Percentiles rank a stretch among this genome's conserved stretches.
Conservation (phyloP, 2,797 vertebrate species). For the Pseudotriccus pelzelni region DNA sequence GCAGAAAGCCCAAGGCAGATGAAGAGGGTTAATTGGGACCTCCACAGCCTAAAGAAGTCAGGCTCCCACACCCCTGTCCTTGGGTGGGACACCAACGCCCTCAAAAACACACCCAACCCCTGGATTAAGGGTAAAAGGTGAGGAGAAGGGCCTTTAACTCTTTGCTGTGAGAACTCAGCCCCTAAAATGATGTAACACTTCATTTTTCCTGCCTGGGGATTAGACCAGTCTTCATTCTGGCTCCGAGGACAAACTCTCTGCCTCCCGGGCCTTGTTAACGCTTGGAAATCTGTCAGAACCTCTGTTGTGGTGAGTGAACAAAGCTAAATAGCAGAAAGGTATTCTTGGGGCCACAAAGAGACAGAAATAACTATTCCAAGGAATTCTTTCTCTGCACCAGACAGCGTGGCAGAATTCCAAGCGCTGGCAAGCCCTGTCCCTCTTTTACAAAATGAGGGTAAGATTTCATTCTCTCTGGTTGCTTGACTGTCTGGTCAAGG, state of each 20-base stretch:
- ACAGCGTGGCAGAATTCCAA: not conserved
- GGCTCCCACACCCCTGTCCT: not conserved
- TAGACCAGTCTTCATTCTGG: not conserved
- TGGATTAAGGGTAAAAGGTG: not conserved
- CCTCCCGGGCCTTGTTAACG: constrained; percentile 7
- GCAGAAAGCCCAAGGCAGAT: not conserved
- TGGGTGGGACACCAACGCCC: not conserved
- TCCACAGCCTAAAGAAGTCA: not conserved
- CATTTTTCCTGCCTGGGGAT: not conserved
- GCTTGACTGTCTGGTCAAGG: not conserved
- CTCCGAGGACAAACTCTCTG: not conserved
- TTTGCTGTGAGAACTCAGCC: not conserved
- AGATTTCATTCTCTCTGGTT: not conserved
- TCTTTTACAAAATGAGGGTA: not conserved
- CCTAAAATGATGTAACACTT: not conserved
- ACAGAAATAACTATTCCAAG: constrained; percentile 7
- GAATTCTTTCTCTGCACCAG: not conserved
- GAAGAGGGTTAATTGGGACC: not conserved
- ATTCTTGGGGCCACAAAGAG: constrained; percentile 1
- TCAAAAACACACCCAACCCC: not conserved
- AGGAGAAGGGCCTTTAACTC: not conserved
- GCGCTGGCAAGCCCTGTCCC: not conserved
- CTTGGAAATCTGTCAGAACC: constrained; percentile 34
- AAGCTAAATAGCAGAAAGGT: constrained; percentile 40
- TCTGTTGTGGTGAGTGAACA: not conserved